Base-by-base conservation (phyloP, 1,140 invertebrate species). In the Linepithema humile region DNA sequence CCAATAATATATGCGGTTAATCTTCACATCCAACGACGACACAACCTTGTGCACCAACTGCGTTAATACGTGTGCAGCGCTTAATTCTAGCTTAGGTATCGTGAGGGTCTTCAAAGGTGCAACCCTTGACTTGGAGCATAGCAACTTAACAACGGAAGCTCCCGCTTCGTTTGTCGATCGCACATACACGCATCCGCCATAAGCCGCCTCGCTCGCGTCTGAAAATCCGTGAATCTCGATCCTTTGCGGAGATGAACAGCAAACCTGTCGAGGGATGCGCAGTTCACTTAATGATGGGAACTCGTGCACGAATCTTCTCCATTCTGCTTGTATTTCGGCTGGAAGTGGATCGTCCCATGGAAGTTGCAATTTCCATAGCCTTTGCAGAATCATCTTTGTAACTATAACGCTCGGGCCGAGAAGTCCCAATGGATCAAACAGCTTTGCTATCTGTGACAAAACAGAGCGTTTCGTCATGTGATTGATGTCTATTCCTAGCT, bases 51-150 rank as follows among this genome's bases (percentile, higher is more conserved):
- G 35, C 15, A 48, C 32, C 15, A 75, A 20, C 15, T 64, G 43
- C 6, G 40, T 26, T 3, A 75, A 9, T 9, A 75, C 5, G 7
- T 32, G 40, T 9, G 73, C 59, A 0, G 40, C 73, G 26, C 40
- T 35, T 0, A 75, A 23, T 9, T 75, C 88, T 20, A 89, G 1
- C 1, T 60, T 26, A 2, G 57, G 73, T 15, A 75, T 0, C 0
- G 73, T 50, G 5, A 75, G 4, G 0, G 57, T 10, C n/a, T 62
- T 75, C 10, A 75, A 23, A 0, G 35, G 69, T 0, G 32, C 50
- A 0, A 72, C 50, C 9, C 50, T 32, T 40, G 50, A 20, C 38
- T 72, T 72, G 2, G 69, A 7, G 26, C 55, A 57, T 5, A 50
- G 17, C 48, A 50, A 40, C 9, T 40, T 9, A 40, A 40, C 35